phyloP scores from a whole-genome alignment of 53 echinoderm and acorn worm genomes.

The Temnopleurus reevesii region DNA sequence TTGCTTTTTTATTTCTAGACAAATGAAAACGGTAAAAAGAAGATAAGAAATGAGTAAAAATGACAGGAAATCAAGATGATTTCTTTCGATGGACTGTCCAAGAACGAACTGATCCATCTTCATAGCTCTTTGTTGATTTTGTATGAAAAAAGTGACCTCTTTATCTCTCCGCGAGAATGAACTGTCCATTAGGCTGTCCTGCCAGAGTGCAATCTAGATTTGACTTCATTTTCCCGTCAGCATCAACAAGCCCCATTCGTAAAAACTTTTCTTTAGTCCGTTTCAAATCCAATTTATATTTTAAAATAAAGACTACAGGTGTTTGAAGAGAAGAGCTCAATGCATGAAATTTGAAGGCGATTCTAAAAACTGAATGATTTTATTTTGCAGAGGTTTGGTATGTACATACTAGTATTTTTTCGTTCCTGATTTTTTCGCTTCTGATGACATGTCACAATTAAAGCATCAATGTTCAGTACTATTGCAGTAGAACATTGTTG shows the following conservation, averaged over 20 bases:
- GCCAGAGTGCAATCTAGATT: not conserved
- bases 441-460: too few relatives aligned
- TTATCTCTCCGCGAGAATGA: slow-evolving; percentile 42
- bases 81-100: not conserved
- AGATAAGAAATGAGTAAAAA: not conserved
- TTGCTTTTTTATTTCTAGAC: not conserved
- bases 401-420: too few relatives aligned
- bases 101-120: slow-evolving; percentile 3
- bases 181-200: slow-evolving; percentile 42
- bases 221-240: slow-evolving; percentile 24
- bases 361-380: too few relatives aligned
- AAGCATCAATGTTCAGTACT: too few relatives aligned
- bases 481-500: too few relatives aligned
- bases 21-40: not conserved
- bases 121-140: slow-evolving; percentile 27
- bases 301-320: too few relatives aligned
- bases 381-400: too few relatives aligned
- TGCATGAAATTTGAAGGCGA: too few relatives aligned
- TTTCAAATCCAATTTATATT: not conserved
- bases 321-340: too few relatives aligned
- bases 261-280: not conserved
- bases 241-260: not conserved
- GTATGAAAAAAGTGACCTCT: slow-evolving; percentile 33
- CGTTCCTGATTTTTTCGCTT: too few relatives aligned
- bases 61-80: not conserved